Conservation (phyloP, 1,140 invertebrate species). For the Campoletis sonorensis region DNA sequence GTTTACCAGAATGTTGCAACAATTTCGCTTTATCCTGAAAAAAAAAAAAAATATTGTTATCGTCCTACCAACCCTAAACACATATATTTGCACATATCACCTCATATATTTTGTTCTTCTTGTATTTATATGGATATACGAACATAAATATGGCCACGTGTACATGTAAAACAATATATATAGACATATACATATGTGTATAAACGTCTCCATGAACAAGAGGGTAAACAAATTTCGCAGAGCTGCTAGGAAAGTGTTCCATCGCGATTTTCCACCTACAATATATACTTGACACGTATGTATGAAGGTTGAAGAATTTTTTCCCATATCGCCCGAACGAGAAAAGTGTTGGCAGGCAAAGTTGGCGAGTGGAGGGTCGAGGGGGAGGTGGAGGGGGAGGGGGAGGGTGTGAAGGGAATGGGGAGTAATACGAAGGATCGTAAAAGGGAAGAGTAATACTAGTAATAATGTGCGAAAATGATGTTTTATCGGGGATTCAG, state of each 20-base stretch:
- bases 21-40: neutral
- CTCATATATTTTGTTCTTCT: neutral
- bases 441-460: constrained; percentile 12
- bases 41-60: constrained; percentile 4
- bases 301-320: neutral
- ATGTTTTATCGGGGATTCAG: constrained; percentile 15
- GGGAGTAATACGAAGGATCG: neutral
- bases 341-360: neutral
- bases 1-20: neutral
- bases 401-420: no score
- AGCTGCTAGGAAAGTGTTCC: neutral
- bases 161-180: constrained; percentile 1
- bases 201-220: neutral
- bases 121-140: neutral
- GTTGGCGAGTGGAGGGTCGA: neutral
- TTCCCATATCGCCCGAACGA: neutral
- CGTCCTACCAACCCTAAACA: neutral
- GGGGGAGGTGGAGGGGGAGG: no score
- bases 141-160: neutral
- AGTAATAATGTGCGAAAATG: constrained; percentile 22
- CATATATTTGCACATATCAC: neutral
- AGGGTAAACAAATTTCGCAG: neutral
- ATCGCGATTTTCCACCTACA: neutral
- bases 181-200: neutral
- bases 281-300: neutral